These are phyloP conservation scores for Theristicus caerulescens DNA, from an alignment of 2,113 vertebrate species.

Conservation along the genomic window DNA sequence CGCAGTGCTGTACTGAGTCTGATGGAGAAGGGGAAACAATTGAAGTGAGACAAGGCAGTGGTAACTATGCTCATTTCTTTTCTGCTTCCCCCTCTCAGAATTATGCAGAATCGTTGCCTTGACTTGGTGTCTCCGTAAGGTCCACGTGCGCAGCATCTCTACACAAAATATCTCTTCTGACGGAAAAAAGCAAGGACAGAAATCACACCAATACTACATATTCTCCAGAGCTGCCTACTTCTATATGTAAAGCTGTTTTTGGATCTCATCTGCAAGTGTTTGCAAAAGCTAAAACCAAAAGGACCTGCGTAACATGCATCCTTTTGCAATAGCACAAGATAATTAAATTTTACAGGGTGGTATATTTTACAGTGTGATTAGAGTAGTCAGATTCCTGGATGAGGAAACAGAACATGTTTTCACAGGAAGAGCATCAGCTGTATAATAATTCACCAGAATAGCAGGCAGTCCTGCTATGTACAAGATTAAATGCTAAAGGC, in stretches of 20 bases:
- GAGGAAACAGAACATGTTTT: background rate
- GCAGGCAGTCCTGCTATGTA: background rate
- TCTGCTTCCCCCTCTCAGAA: background rate
- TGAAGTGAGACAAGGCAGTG: background rate
- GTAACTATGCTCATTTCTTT: background rate
- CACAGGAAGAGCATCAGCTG: background rate
- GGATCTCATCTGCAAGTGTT: background rate
- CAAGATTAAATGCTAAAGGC: background rate
- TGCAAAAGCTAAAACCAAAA: background rate
- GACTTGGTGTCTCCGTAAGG: background rate
- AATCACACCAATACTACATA: background rate
- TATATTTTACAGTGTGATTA: background rate
- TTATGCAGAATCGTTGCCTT: background rate
- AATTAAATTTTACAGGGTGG: background rate
- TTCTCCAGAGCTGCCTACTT: background rate
- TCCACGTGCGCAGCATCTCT: background rate
- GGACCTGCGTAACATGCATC: background rate
- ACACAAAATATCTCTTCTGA: background rate
- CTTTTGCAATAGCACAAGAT: background rate
- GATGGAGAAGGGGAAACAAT: background rate
- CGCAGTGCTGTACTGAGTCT: background rate
- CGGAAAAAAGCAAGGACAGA: background rate
- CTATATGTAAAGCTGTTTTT: background rate
- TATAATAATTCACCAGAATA: background rate
- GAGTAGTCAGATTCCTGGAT: background rate